Evolutionary conservation across 1,140 invertebrate genomes (phyloP).

Genomic region (Formica exsecta): DNA sequence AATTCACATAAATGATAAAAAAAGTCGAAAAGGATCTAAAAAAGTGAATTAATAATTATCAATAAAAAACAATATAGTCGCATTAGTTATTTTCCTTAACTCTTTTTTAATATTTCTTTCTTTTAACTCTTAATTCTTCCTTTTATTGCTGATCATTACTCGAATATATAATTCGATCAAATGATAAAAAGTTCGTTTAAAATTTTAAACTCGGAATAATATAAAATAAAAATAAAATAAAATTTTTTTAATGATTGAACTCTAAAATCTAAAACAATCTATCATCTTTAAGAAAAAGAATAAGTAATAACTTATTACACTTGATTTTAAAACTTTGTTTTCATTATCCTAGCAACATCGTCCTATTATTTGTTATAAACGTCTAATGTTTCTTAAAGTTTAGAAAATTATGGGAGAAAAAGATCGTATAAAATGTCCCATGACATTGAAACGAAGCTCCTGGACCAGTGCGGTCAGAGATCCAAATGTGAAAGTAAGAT

Average conservation of each 20-base stretch:
- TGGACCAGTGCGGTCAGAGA: constrained; percentile 31
- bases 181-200: neutral
- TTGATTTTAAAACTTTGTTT: neutral
- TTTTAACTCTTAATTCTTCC: neutral
- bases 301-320: neutral
- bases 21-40: constrained; percentile 23
- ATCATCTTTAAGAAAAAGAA: neutral
- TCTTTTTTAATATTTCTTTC: constrained; percentile 1
- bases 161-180: constrained; percentile 4
- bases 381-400: neutral
- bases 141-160: neutral
- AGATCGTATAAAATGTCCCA: neutral
- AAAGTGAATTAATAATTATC: constrained; percentile 1
- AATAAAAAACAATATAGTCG: neutral
- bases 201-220: neutral
- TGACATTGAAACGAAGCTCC: constrained; percentile 1
- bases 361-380: neutral
- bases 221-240: constrained; percentile 1
- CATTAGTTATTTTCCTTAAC: neutral
- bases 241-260: neutral
- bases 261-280: neutral
- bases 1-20: constrained; percentile 47
- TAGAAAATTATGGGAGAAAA: neutral
- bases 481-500: constrained; percentile 68
- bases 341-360: neutral